These are phyloP conservation scores for Calliphora vicina DNA, from an alignment of 1,140 invertebrate species.

Conservation along the genomic window DNA sequence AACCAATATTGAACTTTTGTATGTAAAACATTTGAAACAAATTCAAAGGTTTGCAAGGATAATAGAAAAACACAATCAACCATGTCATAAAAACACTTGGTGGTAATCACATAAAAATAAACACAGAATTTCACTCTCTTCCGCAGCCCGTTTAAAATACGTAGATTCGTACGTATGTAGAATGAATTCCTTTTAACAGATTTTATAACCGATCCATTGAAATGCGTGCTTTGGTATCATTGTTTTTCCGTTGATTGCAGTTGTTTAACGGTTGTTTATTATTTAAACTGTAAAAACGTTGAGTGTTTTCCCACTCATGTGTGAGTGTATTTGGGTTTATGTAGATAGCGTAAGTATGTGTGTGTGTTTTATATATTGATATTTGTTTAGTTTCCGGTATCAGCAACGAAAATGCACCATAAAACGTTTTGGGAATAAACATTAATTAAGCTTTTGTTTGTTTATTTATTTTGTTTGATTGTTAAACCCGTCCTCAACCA, in stretches of 20 bases:
- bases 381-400: slow-evolving; percentile 29
- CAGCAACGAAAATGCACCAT: slow-evolving; percentile 26
- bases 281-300: background rate
- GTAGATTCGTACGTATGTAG: background rate
- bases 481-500: background rate
- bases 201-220: background rate
- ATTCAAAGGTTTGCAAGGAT: too few relatives aligned
- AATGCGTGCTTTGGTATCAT: background rate
- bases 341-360: background rate
- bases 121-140: background rate
- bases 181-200: background rate
- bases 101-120: slow-evolving; percentile 26
- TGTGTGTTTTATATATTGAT: background rate
- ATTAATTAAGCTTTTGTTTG: slow-evolving; percentile 21
- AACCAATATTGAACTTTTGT: too few relatives aligned
- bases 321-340: background rate
- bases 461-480: slow-evolving; percentile 33
- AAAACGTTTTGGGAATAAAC: slow-evolving; percentile 32
- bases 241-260: background rate
- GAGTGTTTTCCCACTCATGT: background rate
- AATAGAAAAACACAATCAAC: too few relatives aligned
- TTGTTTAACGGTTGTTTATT: slow-evolving; percentile 17
- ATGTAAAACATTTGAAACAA: too few relatives aligned
- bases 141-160: background rate
- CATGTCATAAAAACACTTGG: too few relatives aligned